Percentiles rank a stretch among this genome's conserved stretches.
phyloP scores from a whole-genome alignment of 1,140 invertebrate species.

The Hirudo medicinalis region DNA sequence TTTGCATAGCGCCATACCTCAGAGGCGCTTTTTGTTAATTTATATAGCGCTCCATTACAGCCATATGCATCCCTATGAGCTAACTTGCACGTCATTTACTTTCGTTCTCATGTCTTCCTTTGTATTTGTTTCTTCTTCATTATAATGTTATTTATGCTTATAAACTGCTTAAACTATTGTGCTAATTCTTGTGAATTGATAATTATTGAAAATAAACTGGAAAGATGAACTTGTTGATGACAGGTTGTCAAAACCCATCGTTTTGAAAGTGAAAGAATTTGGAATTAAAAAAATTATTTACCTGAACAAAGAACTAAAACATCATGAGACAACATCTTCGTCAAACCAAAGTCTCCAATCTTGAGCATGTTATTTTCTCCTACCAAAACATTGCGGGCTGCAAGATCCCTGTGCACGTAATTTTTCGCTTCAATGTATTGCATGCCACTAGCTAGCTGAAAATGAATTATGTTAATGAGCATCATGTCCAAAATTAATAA shows the following conservation, averaged over 20 bases:
- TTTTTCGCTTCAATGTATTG: constrained; percentile 81
- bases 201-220: too few species aligned
- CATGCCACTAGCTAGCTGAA: constrained; percentile 72
- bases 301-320: constrained; percentile 79
- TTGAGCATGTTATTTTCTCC: constrained; percentile 35
- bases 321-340: constrained; percentile 76
- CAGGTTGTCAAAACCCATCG: too few species aligned
- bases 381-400: constrained; percentile 50
- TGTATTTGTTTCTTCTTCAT: too few species aligned
- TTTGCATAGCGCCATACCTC: too few species aligned
- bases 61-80: too few species aligned
- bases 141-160: too few species aligned
- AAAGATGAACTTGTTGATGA: too few species aligned
- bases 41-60: neutral
- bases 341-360: constrained; percentile 41
- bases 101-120: too few species aligned
- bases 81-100: too few species aligned
- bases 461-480: neutral
- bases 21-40: constrained; percentile 21
- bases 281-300: neutral
- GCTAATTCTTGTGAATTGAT: too few species aligned
- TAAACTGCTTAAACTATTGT: too few species aligned
- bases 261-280: too few species aligned
- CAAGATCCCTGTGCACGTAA: constrained; percentile 42
- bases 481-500: neutral